Base-by-base conservation (phyloP, 2,888 invertebrate genomes). In the Tinea pellionella region DNA sequence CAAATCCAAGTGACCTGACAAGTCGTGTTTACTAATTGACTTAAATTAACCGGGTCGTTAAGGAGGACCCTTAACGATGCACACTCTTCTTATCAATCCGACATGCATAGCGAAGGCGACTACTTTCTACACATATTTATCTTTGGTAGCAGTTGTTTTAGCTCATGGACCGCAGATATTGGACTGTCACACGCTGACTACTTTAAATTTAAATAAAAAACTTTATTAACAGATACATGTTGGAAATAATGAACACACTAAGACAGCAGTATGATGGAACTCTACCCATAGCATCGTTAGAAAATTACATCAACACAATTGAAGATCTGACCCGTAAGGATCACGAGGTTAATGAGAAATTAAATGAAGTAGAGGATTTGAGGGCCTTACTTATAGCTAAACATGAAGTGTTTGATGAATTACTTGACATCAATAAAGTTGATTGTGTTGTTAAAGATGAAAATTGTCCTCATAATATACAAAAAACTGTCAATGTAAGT, bases 221-320 rank as follows among this genome's bases (percentile, higher is more conserved):
- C 16, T 58, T 12, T 43, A 7, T 41, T 75, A 77, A 59, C 63
- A 88, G 88, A 64, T 82, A 77, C 61, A 72, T 87, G 66, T 76
- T 73, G 62, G 77, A 83, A 65, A 68, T 83, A 41, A 67, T 87
- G 68, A 78, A 83, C 68, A 67, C 69, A 15, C 65, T 88, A 9
- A 71, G 84, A 59, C 74, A 79, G 61, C 86, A 88, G 65, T 88
- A 88, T 66, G 80, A 84, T 63, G 85, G 87, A 18, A 68, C 76
- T 63, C 42, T 87, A 61, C 88, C 88, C 2, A 62, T 81, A 3
- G 66, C 70, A 30, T 77, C 80, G 0, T 63, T 82, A 13, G 87
- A 88, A 70, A 78, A 74, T 60, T 83, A 79, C 68, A 60, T 80
- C 1, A 76, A 77, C 59, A 74, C 70, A 63, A 63, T 75, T 12